phyloP scores from a whole-genome alignment of 2,113 vertebrate genomes.

The Penelope pileata region DNA sequence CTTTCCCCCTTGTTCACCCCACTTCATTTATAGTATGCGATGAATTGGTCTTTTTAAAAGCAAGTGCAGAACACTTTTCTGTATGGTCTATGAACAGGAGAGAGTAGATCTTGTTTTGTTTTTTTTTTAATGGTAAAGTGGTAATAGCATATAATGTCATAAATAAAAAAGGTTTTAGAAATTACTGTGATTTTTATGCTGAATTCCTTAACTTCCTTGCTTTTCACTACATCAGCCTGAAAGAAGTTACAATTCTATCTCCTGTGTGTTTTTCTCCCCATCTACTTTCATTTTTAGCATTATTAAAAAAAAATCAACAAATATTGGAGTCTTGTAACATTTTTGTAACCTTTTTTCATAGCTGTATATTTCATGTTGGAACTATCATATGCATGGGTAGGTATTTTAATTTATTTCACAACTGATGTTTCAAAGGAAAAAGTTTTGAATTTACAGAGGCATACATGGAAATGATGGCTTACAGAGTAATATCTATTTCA shows the following conservation, averaged over 20 bases:
- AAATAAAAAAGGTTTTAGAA: neutral
- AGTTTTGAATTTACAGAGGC: neutral
- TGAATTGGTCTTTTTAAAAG: neutral
- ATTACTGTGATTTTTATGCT: neutral
- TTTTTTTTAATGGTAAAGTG: neutral
- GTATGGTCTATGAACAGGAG: neutral
- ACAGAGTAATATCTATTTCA: constrained; percentile 10
- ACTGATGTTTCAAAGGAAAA: neutral
- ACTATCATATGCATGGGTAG: neutral
- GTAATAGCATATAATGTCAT: neutral
- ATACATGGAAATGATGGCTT: constrained; percentile 21
- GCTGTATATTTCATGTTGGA: neutral
- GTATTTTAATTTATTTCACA: neutral
- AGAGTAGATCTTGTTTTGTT: neutral
- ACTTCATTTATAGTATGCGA: neutral
- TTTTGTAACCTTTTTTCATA: neutral
- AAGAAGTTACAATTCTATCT: constrained; percentile 17
- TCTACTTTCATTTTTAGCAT: neutral
- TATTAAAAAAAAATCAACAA: constrained; percentile 2
- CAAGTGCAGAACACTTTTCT: neutral
- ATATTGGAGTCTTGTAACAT: neutral
- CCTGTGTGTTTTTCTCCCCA: neutral
- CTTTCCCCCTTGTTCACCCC: fast-evolving
- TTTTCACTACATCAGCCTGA: constrained; percentile 6
- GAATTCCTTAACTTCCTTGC: neutral